Evolutionary conservation across 1,140 invertebrate species (phyloP).

Genomic region (Magallana ariakensis): DNA sequence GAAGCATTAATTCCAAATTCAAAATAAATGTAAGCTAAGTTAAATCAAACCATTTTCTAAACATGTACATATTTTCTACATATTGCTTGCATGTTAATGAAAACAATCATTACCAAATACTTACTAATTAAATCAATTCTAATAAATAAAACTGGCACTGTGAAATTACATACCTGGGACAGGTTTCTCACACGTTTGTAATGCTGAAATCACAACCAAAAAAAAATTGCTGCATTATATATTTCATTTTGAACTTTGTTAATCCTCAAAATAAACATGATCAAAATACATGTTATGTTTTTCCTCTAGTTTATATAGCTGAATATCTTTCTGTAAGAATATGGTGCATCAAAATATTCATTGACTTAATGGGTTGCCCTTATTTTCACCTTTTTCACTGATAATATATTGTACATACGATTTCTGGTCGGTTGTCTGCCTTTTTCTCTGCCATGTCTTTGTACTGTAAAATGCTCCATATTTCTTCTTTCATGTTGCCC

Average conservation of each 20-base stretch:
- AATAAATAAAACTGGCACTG: too few species aligned
- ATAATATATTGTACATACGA: slow-evolving; percentile 51
- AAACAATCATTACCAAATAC: too few species aligned
- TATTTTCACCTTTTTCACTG: too few species aligned
- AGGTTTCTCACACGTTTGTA: slow-evolving; percentile 28
- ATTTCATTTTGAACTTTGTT: not conserved
- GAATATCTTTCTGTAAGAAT: too few species aligned
- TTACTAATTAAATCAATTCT: too few species aligned
- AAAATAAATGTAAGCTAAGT: too few species aligned
- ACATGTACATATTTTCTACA: too few species aligned
- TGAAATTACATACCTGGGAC: slow-evolving; percentile 14
- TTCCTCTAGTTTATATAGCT: not conserved
- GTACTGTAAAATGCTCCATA: slow-evolving; percentile 67
- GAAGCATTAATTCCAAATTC: too few species aligned
- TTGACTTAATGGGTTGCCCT: too few species aligned
- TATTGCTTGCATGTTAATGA: too few species aligned
- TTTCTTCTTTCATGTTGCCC: slow-evolving; percentile 68
- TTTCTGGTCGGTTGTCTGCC: slow-evolving; percentile 53
- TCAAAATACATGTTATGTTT: not conserved
- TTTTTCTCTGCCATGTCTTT: slow-evolving; percentile 61
- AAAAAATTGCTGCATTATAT: not conserved
- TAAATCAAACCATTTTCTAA: too few species aligned
- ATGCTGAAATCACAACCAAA: slow-evolving; percentile 29
- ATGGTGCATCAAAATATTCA: too few species aligned
- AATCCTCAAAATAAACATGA: not conserved